Percentiles rank a stretch among this genome's conserved stretches.
phyloP scores from a whole-genome alignment of 2,113 vertebrate genomes.

The Acanthochromis polyacanthus region DNA sequence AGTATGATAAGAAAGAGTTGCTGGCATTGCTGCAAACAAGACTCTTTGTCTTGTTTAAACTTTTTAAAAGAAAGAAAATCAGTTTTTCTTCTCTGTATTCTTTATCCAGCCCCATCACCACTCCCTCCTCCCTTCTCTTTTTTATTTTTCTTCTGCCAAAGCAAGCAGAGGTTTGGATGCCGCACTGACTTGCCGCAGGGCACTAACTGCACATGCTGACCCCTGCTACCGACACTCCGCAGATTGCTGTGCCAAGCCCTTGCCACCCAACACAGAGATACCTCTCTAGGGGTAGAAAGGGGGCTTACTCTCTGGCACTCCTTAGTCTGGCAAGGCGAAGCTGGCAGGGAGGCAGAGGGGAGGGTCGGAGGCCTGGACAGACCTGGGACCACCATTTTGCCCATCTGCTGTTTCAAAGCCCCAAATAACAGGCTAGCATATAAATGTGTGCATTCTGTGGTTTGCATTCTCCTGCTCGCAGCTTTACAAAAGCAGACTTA shows the following conservation, averaged over 20 bases:
- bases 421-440: constrained; percentile 53
- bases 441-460: constrained; percentile 45
- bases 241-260: constrained; percentile 53
- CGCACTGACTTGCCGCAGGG: constrained; percentile 44
- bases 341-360: constrained; percentile 47
- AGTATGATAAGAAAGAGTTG: too few species aligned
- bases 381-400: constrained; percentile 61
- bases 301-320: constrained; percentile 52
- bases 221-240: constrained; percentile 46
- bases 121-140: not conserved
- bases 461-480: constrained; percentile 27
- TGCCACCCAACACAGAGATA: constrained; percentile 35
- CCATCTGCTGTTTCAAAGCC: constrained; percentile 73
- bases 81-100: too few species aligned
- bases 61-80: too few species aligned
- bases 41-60: too few species aligned
- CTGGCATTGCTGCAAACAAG: too few species aligned
- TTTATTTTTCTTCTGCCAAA: constrained; percentile 26
- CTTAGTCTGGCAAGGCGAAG: constrained; percentile 44
- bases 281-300: constrained; percentile 16
- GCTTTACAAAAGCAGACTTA: constrained; percentile 2
- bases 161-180: constrained; percentile 44
- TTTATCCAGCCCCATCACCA: not conserved
- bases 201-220: constrained; percentile 49
- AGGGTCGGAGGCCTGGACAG: constrained; percentile 40